Conservation (phyloP, 2,797 vertebrate species). For the Pseudotriccus pelzelni region DNA sequence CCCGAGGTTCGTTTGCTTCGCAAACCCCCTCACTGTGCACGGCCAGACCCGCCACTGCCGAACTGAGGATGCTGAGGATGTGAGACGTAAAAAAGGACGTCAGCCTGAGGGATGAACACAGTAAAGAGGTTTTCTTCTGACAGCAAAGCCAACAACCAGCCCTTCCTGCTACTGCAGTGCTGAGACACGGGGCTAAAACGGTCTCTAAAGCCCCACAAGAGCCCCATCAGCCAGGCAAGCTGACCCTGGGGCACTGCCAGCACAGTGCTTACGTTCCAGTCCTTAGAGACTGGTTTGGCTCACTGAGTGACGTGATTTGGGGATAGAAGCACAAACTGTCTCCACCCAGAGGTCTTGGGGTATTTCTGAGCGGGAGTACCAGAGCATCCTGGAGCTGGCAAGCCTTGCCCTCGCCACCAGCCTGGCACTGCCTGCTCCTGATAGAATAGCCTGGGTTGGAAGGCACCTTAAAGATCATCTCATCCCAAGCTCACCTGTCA, state of each 20-base stretch:
- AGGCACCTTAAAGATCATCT: not conserved
- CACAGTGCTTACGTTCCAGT: fast-evolving
- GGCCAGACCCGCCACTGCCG: not conserved
- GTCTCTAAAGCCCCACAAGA: not conserved
- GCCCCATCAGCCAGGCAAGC: not conserved
- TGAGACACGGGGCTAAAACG: fast-evolving
- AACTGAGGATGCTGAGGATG: not conserved
- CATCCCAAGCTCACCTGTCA: not conserved
- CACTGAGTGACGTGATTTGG: fast-evolving
- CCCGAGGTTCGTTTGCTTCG: not conserved
- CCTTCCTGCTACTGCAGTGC: fast-evolving
- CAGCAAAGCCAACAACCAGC: not conserved
- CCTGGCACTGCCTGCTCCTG: not conserved
- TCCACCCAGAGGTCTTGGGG: not conserved
- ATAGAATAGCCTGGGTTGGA: not conserved
- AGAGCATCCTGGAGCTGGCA: fast-evolving
- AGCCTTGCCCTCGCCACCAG: not conserved
- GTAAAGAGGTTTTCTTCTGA: not conserved
- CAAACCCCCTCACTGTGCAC: fast-evolving
- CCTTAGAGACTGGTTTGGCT: not conserved
- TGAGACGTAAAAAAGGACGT: not conserved
- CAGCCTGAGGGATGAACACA: fast-evolving
- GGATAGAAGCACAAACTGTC: not conserved
- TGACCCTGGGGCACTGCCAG: fast-evolving
- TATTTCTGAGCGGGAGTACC: not conserved